Evolutionary conservation across 1,140 invertebrate genomes (phyloP), one percentile per base, ranked within the genome.

Genomic region (Diorhabda sublineata): DNA sequence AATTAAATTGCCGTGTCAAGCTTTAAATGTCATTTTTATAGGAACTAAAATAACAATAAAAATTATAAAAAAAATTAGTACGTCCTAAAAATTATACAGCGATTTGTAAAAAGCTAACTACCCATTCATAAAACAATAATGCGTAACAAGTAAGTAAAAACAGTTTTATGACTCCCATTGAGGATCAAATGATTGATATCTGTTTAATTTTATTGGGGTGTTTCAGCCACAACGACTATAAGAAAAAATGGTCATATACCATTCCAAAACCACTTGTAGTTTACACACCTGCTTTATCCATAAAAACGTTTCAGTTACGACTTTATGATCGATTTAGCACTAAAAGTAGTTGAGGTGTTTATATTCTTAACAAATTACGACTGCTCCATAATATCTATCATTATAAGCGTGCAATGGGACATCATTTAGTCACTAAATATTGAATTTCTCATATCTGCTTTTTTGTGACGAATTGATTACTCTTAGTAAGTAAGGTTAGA

Each of bases 261-360:
- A 67, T 58, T 67, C 44, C 65, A 42, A 67, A 74, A 72, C 73
- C 73, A 74, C 73, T 74, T 74, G 73, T 74, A 71, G 73, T 68
- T 69, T 67, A 72, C 68, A 74, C 76, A 75, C 74, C 73, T 75
- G 74, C 68, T 74, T 71, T 67, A 62, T 66, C 69, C 76, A 76
- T 77, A 77, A 77, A 52, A 77, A 77, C 76, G 76, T 74, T 77
- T 76, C 73, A 75, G 74, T 74, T 76, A 75, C 76, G 71, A 71
- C 76, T 77, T 77, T 77, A 77, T 77, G 76, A 77, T 77, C 76
- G 76, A 77, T 77, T 75, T 73, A 70, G 72, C 74, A 75, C 71
- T 77, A 77, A 77, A 75, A 75, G 70, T 76, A 75, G 72, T 69
- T 57, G 73, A 76, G 73, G 75, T 76, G 75, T 76, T 76, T 76